Base-by-base conservation (phyloP, 2,888 invertebrate species). In the Hesperia comma region DNA sequence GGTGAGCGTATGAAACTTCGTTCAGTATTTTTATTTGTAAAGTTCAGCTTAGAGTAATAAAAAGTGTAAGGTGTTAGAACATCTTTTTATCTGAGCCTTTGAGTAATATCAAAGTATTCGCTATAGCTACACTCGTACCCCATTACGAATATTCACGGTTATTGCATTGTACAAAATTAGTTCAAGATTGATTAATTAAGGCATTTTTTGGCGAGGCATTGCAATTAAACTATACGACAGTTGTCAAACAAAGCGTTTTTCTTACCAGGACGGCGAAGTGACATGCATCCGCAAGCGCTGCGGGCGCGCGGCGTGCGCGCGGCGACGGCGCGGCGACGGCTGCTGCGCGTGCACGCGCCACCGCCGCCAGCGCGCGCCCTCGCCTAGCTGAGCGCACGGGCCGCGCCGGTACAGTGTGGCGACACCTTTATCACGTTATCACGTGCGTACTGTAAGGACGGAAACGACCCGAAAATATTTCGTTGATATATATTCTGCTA, bases 201-300 rank as follows among this genome's bases (percentile, higher is more conserved):
- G 26, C 26, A 5, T 5, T 26, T 5, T 26, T 26, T 26, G n/a
- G n/a, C n/a, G n/a, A n/a, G n/a, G n/a, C n/a, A n/a, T n/a, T n/a
- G n/a, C n/a, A n/a, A n/a, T n/a, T n/a, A n/a, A n/a, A n/a, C n/a
- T n/a, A n/a, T n/a, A n/a, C 26, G 2, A 3, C 37, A 10, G 12
- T 12, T 37, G 37, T 7, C 21, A 2, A 21, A 26, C 4, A n/a
- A n/a, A 26, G 1, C 15, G 8, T n/a, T 17, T 66, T 4, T 43
- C 6, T 3, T 76, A 74, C 0, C 87, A 98, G 97, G 97, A 97
- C 82, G 96, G 97, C 62, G 95, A 95, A 77, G 95, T 96, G 68
- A 95, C 95, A 68, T 98, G 98, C 85, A 95, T 96, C 73, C 94
- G 97, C 71, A 96, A 96, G 80, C 94, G 95, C n/a, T 97, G 97